phyloP scores from a whole-genome alignment of 2,113 vertebrate species.

The Varanus salvator region DNA sequence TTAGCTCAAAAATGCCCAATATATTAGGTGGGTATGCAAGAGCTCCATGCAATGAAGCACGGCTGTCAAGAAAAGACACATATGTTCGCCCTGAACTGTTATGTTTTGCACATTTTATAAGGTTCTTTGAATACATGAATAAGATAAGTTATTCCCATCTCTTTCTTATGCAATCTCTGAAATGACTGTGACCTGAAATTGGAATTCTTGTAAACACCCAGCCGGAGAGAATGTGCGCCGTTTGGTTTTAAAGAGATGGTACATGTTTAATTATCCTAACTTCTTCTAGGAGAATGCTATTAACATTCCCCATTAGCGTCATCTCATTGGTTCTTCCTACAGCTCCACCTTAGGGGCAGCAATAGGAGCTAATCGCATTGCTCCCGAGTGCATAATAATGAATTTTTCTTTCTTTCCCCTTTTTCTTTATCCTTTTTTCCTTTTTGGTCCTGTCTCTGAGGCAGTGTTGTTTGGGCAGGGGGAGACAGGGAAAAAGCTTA shows the following conservation, averaged over 20 bases:
- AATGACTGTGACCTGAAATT: conserved; percentile 86
- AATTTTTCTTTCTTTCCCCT: conserved; percentile 27
- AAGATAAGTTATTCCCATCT: conserved; percentile 83
- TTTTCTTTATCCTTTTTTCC: conserved; percentile 83
- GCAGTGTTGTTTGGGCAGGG: conserved; percentile 78
- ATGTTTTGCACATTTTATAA: conserved; percentile 86
- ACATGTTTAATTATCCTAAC: conserved; percentile 87
- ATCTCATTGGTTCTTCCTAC: conserved; percentile 85
- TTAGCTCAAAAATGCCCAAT: conserved; percentile 84
- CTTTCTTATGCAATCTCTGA: conserved; percentile 84
- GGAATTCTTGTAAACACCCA: conserved; percentile 88
- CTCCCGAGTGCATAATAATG: conserved; percentile 88
- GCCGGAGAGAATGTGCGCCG: conserved; percentile 82
- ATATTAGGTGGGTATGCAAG: conserved; percentile 84
- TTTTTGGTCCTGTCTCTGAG: conserved; percentile 82
- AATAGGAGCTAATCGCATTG: conserved; percentile 86
- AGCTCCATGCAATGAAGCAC: conserved; percentile 80
- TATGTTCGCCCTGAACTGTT: conserved; percentile 83
- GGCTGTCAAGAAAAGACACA: conserved; percentile 82
- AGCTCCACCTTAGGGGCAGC: conserved; percentile 86
- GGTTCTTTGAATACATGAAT: conserved; percentile 87
- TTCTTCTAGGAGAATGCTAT: conserved; percentile 84
- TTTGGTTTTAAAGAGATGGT: conserved; percentile 85
- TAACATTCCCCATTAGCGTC: conserved; percentile 85
- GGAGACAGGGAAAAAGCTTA: conserved; percentile 74